Conservation (phyloP, 2,113 vertebrate species). For the Pseudonaja textilis region DNA sequence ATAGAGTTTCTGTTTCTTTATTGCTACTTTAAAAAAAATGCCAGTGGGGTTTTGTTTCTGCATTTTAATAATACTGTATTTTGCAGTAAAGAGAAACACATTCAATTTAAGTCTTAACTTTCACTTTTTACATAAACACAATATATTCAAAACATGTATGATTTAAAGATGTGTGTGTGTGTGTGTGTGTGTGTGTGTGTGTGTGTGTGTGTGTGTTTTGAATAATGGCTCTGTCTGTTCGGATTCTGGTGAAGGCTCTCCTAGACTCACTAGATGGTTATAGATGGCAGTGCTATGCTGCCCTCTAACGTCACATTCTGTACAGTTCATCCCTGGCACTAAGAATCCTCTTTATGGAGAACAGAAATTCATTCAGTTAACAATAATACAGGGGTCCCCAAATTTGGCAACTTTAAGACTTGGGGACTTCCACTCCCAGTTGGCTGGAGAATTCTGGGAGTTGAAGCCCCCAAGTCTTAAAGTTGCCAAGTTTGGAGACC, state of each 20-base stretch:
- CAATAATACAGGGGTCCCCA: no score
- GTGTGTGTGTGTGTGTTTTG: constrained; percentile 3
- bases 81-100: constrained; percentile 32
- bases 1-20: constrained; percentile 28
- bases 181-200: no score
- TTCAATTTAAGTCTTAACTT: constrained; percentile 31
- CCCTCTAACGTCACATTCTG: constrained; percentile 61
- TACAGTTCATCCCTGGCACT: constrained; percentile 15
- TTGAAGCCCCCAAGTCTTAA: no score
- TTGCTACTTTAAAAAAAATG: not conserved
- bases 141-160: constrained; percentile 33
- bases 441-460: no score
- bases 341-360: not conserved
- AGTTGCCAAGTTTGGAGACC: no score
- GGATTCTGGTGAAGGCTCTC: not conserved
- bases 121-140: constrained; percentile 37
- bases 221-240: constrained; percentile 37
- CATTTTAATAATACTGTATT: constrained; percentile 35
- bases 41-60: constrained; percentile 24
- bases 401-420: no score
- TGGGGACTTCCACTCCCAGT: no score
- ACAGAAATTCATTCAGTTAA: not conserved
- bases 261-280: not conserved
- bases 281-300: constrained; percentile 44
- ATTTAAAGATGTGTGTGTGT: not conserved